A percentile compares a stretch with the other conserved stretches of the same genome.
These are phyloP conservation scores for Caerostris darwini DNA, from an alignment of 1,140 invertebrate genomes.

Conservation along the genomic window DNA sequence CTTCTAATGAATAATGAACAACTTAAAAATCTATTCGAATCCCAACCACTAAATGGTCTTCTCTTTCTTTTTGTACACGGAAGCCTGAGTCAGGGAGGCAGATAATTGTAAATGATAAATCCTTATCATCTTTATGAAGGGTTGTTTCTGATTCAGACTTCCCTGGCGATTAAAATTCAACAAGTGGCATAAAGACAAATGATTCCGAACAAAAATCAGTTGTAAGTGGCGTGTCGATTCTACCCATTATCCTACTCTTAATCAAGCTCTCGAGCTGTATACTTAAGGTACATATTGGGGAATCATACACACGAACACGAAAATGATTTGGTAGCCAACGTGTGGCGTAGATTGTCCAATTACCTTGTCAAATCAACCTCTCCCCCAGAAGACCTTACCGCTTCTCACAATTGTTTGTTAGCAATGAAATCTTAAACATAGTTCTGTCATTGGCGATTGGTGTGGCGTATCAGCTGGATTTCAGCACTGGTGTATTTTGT, in stretches of 20 bases:
- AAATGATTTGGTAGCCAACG: slow-evolving; percentile 62
- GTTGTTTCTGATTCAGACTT: neutral
- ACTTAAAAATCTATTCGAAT: neutral
- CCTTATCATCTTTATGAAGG: neutral
- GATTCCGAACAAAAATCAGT: slow-evolving; percentile 57
- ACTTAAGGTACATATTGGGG: slow-evolving; percentile 18
- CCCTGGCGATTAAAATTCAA: slow-evolving; percentile 48
- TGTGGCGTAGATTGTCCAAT: slow-evolving; percentile 56
- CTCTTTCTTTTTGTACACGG: slow-evolving; percentile 1
- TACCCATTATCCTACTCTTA: slow-evolving; percentile 55
- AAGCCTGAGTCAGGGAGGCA: neutral
- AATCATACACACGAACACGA: slow-evolving; percentile 5
- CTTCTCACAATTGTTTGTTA: slow-evolving; percentile 59
- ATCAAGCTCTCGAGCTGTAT: slow-evolving; percentile 46
- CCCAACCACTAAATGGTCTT: neutral
- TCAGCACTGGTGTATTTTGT: slow-evolving; percentile 64
- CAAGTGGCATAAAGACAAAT: slow-evolving; percentile 62
- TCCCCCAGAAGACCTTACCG: slow-evolving; percentile 19
- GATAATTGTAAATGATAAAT: slow-evolving; percentile 19
- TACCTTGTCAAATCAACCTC: slow-evolving; percentile 61
- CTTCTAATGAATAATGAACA: neutral
- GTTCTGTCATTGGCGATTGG: slow-evolving; percentile 56
- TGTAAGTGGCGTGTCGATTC: slow-evolving; percentile 50
- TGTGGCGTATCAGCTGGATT: slow-evolving; percentile 32
- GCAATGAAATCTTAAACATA: slow-evolving; percentile 70